Evolutionary conservation across 23 tunicate species (phyloP), one percentile per base, ranked within the genome.

Genomic region (Trididemnum miniatum): DNA sequence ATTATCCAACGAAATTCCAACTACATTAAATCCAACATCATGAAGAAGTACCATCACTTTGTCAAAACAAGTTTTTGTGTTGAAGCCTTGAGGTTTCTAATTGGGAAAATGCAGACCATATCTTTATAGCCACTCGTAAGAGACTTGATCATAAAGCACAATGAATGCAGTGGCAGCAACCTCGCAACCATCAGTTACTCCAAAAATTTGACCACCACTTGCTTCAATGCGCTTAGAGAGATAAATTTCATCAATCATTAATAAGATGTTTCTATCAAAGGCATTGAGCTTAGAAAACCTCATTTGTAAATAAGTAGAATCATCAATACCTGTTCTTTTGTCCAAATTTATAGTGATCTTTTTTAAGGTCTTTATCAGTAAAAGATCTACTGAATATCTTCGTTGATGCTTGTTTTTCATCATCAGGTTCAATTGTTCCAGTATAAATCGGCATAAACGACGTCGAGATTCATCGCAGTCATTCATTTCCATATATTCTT

Each of bases 231-330:
- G 69, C 69, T 63, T 63, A 4, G 69, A 22, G n/a, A 63, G 69
- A 63, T 63, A 63, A 24, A 63, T 63, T 26, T 63, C 69, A 63
- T 63, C 69, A 24, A 63, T 63, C 69, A 63, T 63, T 4, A 63
- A 63, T n/a, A 63, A 63, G 25, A 63, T n/a, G 32, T 69, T 69
- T 69, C 75, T 69, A 34, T 69, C 75, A 69, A 69, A 69, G 3
- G 75, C 75, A 69, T 69, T 69, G 9, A 69, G 39, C 75, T 69
- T 63, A 15, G 69, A 63, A 63, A 20, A 63, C n/a, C 69, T 4
- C 69, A 63, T 63, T 22, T 63, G 7, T 24, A 63, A 63, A 63
- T 63, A 63, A 4, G 7, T 32, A n/a, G 69, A n/a, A 63, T 63
- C 25, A 63, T 69, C 75, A n/a, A n/a, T 38, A 69, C 7, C 75